These are phyloP conservation scores for Polyploca ridens DNA, from an alignment of 2,888 invertebrate species.

Conservation along the genomic window DNA sequence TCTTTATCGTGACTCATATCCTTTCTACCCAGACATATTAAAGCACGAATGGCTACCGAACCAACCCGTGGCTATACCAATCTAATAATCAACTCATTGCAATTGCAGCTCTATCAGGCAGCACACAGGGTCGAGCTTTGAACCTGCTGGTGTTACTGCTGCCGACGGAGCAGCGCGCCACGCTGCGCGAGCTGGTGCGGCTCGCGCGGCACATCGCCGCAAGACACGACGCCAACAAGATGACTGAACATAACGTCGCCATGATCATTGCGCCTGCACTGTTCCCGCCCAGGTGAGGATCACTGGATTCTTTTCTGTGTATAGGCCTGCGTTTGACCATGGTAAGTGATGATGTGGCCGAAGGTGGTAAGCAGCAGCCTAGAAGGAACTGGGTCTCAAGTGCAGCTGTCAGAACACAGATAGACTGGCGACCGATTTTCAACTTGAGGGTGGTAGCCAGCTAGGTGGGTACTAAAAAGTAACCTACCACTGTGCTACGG, in stretches of 20 bases:
- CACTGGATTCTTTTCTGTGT: background rate
- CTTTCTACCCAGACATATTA: background rate
- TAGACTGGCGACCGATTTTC: too few relatives aligned
- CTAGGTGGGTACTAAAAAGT: too few relatives aligned
- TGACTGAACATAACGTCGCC: constrained; percentile 96
- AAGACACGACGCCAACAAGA: constrained; percentile 90
- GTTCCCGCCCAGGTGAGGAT: constrained; percentile 88
- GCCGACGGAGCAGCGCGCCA: constrained; percentile 93
- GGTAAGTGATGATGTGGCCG: too few relatives aligned
- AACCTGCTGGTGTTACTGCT: constrained; percentile 92
- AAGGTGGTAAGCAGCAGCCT: too few relatives aligned
- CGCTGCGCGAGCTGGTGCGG: constrained; percentile 90
- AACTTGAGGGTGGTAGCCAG: too few relatives aligned
- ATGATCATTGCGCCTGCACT: constrained; percentile 98
- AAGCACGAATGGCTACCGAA: background rate
- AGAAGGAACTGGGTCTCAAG: too few relatives aligned
- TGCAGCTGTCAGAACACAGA: too few relatives aligned
- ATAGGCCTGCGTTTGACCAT: too few relatives aligned
- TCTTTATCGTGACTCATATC: too few relatives aligned
- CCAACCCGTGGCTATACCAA: too few relatives aligned
- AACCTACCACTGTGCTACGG: too few relatives aligned
- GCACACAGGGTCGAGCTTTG: constrained; percentile 86
- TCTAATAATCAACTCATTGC: background rate
- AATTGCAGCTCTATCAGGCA: constrained; percentile 85
- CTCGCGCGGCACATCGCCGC: constrained; percentile 91